Conservation (phyloP, 2,888 invertebrate species). For the Drosophila fulvimacula region DNA sequence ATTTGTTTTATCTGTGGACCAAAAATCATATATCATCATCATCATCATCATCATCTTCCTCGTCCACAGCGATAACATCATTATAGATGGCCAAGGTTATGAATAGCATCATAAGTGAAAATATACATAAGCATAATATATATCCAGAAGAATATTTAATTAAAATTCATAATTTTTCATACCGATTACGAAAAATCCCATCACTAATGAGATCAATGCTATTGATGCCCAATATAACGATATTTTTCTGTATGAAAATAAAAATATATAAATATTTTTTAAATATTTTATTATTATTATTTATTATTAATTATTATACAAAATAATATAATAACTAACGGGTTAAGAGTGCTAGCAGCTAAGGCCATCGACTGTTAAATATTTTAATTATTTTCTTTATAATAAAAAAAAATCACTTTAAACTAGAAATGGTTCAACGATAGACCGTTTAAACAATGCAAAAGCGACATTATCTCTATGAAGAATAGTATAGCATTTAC, state of each 20-base stretch:
- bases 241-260: not conserved
- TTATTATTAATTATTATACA: too few species aligned
- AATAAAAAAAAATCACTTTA: not conserved
- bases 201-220: too few species aligned
- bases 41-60: not conserved
- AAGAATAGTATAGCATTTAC: not conserved
- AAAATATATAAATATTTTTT: not conserved
- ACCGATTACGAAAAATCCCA: conserved; percentile 1
- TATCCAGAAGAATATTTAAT: not conserved
- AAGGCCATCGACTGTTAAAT: too few species aligned
- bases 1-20: too few species aligned
- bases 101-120: not conserved
- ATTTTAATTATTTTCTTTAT: too few species aligned
- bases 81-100: not conserved
- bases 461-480: not conserved
- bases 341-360: too few species aligned
- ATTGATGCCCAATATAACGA: not conserved
- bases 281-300: too few species aligned
- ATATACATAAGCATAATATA: not conserved
- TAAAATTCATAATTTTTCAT: not conserved
- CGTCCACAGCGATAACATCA: not conserved
- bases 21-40: too few species aligned
- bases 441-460: conserved; percentile 1
- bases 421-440: not conserved
- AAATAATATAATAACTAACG: too few species aligned